Evolutionary conservation across 2,888 invertebrate species (phyloP).

Genomic region (Polydrusus tereticollis): DNA sequence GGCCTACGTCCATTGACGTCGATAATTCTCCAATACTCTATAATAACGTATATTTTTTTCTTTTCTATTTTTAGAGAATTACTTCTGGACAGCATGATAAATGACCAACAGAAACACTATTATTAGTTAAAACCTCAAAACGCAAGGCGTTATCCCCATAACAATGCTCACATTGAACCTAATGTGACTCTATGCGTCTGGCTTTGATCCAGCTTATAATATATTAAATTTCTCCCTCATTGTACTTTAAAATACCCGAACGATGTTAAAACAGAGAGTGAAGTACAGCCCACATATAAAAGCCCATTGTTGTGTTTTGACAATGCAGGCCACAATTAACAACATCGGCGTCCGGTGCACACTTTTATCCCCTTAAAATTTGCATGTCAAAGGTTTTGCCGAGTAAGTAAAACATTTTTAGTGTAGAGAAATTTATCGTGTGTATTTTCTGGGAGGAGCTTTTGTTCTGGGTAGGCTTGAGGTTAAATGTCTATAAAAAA

Average conservation of each 20-base stretch:
- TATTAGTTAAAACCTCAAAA: no score
- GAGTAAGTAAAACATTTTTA: neutral
- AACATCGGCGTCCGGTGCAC: neutral
- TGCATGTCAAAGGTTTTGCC: slow-evolving; percentile 15
- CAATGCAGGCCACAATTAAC: slow-evolving; percentile 24
- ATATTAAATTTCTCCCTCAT: neutral
- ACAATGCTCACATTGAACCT: neutral
- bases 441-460: no score
- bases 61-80: no score
- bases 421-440: neutral
- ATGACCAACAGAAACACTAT: no score
- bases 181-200: neutral
- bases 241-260: neutral
- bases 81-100: no score
- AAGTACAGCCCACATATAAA: neutral
- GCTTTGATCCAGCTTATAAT: slow-evolving; percentile 1
- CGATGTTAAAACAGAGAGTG: slow-evolving; percentile 14
- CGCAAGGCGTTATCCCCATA: no score
- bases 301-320: slow-evolving; percentile 17
- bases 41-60: no score
- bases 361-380: slow-evolving; percentile 21
- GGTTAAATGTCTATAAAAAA: no score
- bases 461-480: no score
- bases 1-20: no score
- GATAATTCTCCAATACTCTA: no score